Conservation (phyloP, 2,888 invertebrate genomes). For the Boloria selene region DNA sequence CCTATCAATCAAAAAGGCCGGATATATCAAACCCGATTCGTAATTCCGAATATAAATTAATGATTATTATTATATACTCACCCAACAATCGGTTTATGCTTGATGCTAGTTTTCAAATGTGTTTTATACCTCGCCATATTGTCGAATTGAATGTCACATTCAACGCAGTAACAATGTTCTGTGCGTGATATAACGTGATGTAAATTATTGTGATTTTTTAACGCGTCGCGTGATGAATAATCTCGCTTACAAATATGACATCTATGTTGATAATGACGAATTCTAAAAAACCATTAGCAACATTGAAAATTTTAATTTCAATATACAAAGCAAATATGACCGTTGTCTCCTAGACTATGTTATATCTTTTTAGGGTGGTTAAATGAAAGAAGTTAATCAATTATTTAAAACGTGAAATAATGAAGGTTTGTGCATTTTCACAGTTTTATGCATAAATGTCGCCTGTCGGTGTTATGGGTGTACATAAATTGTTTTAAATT, state of each 20-base stretch:
- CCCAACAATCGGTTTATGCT: slow-evolving; percentile 24
- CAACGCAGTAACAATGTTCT: slow-evolving; percentile 38
- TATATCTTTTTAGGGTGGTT: too few species aligned
- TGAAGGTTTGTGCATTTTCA: too few species aligned
- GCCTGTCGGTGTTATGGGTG: too few species aligned
- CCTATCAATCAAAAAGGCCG: too few species aligned
- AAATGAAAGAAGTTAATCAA: too few species aligned
- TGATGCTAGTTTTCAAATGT: slow-evolving; percentile 33
- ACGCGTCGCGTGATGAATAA: slow-evolving; percentile 17
- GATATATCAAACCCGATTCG: too few species aligned
- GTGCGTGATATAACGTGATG: slow-evolving; percentile 24
- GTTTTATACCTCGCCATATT: slow-evolving; percentile 27
- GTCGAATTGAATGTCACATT: slow-evolving; percentile 39
- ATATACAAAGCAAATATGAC: too few species aligned
- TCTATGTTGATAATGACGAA: slow-evolving; percentile 21
- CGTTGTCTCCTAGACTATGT: too few species aligned
- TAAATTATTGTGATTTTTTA: slow-evolving; percentile 14
- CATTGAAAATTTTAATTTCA: background rate
- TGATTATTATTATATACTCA: slow-evolving; percentile 1
- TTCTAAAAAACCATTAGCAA: background rate
- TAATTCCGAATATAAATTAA: too few species aligned
- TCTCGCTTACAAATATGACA: slow-evolving; percentile 27
- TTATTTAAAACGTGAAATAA: too few species aligned
- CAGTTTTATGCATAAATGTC: too few species aligned
- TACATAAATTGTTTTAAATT: too few species aligned